Conservation (phyloP, 2,888 invertebrate genomes). For the Tiphia femorata region DNA sequence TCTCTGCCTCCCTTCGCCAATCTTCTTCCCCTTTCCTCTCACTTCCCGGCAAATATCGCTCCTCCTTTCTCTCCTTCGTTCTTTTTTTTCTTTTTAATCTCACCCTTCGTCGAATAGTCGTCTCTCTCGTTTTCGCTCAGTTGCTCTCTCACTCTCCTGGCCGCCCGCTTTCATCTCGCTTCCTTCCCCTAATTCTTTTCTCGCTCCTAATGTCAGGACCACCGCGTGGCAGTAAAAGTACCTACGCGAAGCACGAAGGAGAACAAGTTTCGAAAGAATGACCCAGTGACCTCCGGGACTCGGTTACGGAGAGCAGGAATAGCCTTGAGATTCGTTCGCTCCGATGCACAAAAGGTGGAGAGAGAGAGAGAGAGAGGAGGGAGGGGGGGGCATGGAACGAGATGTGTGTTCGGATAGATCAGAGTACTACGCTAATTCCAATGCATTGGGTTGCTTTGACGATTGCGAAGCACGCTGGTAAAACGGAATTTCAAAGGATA, state of each 20-base stretch:
- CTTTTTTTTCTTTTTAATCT: no score
- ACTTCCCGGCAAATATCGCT: background rate
- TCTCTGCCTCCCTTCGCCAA: no score
- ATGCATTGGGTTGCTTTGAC: no score
- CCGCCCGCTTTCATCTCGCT: no score
- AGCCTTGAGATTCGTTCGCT: background rate
- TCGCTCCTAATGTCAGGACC: slow-evolving; percentile 15
- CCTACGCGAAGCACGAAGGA: slow-evolving; percentile 22
- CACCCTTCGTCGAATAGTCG: no score
- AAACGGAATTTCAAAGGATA: no score
- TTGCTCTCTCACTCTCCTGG: no score
- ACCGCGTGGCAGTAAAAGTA: slow-evolving; percentile 21
- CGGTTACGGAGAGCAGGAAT: slow-evolving; percentile 2
- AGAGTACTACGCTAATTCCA: no score
- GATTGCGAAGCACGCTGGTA: no score
- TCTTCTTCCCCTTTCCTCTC: background rate
- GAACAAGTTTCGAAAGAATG: slow-evolving; percentile 32
- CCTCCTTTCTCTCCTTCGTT: background rate
- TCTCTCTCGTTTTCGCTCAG: no score
- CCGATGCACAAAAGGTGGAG: background rate
- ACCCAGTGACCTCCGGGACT: slow-evolving; percentile 37
- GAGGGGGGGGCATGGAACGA: background rate
- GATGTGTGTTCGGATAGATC: no score
- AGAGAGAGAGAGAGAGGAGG: no score
- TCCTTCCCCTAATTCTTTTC: slow-evolving; percentile 9